phyloP scores from a whole-genome alignment of 2,113 vertebrate genomes.

The Columba janthina region DNA sequence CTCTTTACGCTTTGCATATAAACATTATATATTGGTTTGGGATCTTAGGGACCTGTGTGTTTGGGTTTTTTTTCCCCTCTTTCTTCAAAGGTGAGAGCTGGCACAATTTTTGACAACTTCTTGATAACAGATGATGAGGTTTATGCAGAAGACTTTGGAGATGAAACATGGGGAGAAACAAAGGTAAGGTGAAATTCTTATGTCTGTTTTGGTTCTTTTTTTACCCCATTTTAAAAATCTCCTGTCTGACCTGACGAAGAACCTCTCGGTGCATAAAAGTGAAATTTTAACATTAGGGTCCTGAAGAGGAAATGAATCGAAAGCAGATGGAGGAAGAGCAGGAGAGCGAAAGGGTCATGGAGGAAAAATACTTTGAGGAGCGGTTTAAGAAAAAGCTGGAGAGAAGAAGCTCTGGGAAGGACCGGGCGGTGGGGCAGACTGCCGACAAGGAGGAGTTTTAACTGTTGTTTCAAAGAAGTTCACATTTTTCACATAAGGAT shows the following conservation, averaged over 20 bases:
- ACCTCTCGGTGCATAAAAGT: background rate
- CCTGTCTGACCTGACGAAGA: background rate
- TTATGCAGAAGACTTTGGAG: constrained; percentile 82
- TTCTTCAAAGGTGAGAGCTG: constrained; percentile 82
- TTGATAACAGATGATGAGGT: constrained; percentile 81
- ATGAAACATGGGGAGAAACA: constrained; percentile 82
- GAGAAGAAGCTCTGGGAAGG: background rate
- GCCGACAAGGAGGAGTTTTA: background rate
- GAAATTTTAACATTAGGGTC: background rate
- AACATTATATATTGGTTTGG: background rate
- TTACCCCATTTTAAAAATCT: background rate
- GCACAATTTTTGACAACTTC: constrained; percentile 90
- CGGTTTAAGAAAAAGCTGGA: background rate
- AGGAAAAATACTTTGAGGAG: constrained; percentile 11
- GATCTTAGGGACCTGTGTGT: background rate
- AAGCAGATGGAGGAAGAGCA: constrained; percentile 52
- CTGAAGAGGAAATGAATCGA: constrained; percentile 49
- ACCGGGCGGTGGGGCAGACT: background rate
- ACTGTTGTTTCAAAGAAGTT: background rate
- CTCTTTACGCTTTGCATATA: background rate
- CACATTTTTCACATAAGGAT: background rate
- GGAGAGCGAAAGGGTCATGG: background rate
- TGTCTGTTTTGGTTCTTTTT: background rate
- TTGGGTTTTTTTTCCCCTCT: background rate
- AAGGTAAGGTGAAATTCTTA: constrained; percentile 62